Percentiles rank a stretch among this genome's conserved stretches.
phyloP scores from a whole-genome alignment of 2,888 invertebrate species.

The Gastracanthus pulcherrimus region DNA sequence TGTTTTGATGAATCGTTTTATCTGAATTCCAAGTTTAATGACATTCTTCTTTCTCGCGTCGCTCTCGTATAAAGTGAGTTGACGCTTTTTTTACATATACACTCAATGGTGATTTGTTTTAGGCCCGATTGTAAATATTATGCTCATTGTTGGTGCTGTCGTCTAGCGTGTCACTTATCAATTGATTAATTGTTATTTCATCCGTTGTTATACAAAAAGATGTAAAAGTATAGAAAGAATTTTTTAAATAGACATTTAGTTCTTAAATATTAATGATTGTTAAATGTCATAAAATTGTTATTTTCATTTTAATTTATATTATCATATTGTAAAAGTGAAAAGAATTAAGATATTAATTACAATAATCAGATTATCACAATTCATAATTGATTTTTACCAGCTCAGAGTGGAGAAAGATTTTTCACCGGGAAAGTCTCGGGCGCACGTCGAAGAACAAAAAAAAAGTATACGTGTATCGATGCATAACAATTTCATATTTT shows the following conservation, averaged over 20 bases:
- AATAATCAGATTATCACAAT: not conserved
- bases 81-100: no score
- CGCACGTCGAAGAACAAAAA: not conserved
- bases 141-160: not conserved
- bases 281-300: no score
- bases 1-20: slow-evolving; percentile 7
- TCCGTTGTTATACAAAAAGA: no score
- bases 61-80: no score
- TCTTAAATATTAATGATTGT: no score
- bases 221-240: no score
- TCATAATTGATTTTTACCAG: no score
- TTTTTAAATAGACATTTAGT: no score
- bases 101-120: no score
- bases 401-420: no score
- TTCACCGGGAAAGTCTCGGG: not conserved
- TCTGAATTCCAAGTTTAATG: slow-evolving; percentile 21
- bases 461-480: not conserved
- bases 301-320: not conserved
- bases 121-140: not conserved
- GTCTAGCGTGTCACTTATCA: not conserved
- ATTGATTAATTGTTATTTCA: not conserved
- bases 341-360: no score
- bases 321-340: not conserved
- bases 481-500: slow-evolving; percentile 31
- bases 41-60: not conserved